Conservation (phyloP, 2,888 invertebrate species). For the Eupsilia transversa region DNA sequence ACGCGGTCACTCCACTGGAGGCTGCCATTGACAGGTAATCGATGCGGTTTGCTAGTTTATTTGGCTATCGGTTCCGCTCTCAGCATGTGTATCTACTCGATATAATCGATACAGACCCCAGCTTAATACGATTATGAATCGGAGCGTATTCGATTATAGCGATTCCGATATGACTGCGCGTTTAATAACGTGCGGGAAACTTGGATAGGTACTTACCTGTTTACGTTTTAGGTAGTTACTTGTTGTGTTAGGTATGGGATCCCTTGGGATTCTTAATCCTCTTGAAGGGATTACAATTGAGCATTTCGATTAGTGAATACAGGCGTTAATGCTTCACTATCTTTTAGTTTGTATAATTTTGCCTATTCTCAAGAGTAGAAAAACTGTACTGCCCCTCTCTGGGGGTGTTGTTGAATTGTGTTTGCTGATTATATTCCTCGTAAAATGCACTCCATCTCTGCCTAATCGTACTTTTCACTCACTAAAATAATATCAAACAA, state of each 20-base stretch:
- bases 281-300: slow-evolving; percentile 36
- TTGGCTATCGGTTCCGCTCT: slow-evolving; percentile 88
- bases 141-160: slow-evolving; percentile 79
- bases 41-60: slow-evolving; percentile 89
- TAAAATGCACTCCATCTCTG: background rate
- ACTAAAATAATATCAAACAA: background rate
- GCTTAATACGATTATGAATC: slow-evolving; percentile 83
- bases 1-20: slow-evolving; percentile 83
- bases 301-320: slow-evolving; percentile 33
- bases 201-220: slow-evolving; percentile 55
- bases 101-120: slow-evolving; percentile 83
- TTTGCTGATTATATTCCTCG: background rate
- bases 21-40: slow-evolving; percentile 89
- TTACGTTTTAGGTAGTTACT: slow-evolving; percentile 38
- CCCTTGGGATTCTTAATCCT: slow-evolving; percentile 39
- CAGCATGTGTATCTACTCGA: slow-evolving; percentile 86
- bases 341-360: background rate
- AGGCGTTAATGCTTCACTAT: slow-evolving; percentile 5
- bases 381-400: background rate
- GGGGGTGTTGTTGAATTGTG: background rate
- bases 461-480: background rate
- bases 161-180: slow-evolving; percentile 73
- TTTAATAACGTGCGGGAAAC: slow-evolving; percentile 65
- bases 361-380: background rate
- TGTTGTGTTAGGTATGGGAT: slow-evolving; percentile 30